phyloP scores from a whole-genome alignment of 2,113 vertebrate genomes.

The Microcebus tavaratra region DNA sequence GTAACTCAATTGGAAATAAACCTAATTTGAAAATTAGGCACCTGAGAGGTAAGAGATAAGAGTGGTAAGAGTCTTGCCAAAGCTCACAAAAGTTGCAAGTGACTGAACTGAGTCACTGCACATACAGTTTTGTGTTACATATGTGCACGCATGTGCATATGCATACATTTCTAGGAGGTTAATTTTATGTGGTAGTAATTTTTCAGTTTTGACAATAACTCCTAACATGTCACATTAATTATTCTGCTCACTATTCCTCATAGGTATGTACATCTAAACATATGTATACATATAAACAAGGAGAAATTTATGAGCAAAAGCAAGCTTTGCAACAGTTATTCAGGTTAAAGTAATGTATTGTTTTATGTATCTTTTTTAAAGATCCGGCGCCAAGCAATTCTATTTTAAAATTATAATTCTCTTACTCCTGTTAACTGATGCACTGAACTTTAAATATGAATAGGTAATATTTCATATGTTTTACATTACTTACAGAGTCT shows the following conservation, averaged over 20 bases:
- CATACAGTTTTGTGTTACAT: neutral
- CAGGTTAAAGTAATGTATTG: neutral
- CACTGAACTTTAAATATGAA: neutral
- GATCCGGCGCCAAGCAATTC: neutral
- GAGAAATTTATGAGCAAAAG: neutral
- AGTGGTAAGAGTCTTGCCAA: neutral
- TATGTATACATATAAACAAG: neutral
- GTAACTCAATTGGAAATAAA: neutral
- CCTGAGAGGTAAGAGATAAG: neutral
- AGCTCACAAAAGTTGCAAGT: neutral
- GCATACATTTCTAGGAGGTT: neutral
- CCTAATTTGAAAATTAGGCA: neutral
- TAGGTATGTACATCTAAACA: neutral
- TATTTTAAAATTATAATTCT: constrained; percentile 8
- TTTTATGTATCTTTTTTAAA: neutral
- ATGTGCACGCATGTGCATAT: rapidly evolving
- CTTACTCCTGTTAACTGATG: neutral
- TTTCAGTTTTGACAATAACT: neutral
- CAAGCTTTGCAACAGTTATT: neutral
- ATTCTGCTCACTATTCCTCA: neutral
- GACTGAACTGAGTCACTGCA: neutral
- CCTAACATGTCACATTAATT: neutral
- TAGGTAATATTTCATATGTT: neutral
- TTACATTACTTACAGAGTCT: neutral
- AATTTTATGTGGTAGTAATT: neutral